These are phyloP conservation scores for Rhabdornis inornatus DNA, from an alignment of 2,113 vertebrate species.

Conservation along the genomic window DNA sequence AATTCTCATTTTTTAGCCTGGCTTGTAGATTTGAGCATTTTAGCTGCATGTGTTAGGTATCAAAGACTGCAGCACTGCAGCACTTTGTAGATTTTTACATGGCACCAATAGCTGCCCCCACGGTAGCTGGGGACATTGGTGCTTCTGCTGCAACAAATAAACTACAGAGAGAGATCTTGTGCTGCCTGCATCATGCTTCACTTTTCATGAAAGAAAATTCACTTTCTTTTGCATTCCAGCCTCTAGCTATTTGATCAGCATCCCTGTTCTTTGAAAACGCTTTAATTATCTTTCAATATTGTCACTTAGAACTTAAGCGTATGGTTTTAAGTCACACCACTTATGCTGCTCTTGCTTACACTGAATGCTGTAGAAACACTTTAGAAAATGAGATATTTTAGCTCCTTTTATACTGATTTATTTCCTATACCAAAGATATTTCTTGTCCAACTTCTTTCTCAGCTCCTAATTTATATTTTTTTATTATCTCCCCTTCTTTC, in stretches of 20 bases:
- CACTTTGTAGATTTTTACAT: neutral
- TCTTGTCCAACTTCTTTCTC: neutral
- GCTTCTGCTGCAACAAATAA: slow-evolving; percentile 4
- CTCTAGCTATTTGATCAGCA: neutral
- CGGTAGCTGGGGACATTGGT: neutral
- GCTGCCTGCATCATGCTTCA: neutral
- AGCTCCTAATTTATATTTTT: neutral
- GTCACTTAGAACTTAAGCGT: neutral
- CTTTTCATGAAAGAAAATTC: neutral
- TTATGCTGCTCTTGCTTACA: neutral
- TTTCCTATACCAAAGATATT: neutral
- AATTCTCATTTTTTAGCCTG: neutral
- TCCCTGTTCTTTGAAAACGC: neutral
- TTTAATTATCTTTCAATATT: neutral
- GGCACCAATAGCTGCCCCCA: neutral
- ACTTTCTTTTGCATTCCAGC: neutral
- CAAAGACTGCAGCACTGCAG: slow-evolving; percentile 17
- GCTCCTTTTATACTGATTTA: neutral
- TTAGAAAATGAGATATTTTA: neutral
- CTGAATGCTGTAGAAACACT: neutral
- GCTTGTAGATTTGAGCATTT: neutral
- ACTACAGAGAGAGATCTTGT: neutral
- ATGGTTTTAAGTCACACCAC: neutral
- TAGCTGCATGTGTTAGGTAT: neutral
- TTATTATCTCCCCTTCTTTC: neutral